These are phyloP conservation scores for Zaprionus kolodkinae DNA, from an alignment of 1,140 invertebrate genomes.

Conservation along the genomic window DNA sequence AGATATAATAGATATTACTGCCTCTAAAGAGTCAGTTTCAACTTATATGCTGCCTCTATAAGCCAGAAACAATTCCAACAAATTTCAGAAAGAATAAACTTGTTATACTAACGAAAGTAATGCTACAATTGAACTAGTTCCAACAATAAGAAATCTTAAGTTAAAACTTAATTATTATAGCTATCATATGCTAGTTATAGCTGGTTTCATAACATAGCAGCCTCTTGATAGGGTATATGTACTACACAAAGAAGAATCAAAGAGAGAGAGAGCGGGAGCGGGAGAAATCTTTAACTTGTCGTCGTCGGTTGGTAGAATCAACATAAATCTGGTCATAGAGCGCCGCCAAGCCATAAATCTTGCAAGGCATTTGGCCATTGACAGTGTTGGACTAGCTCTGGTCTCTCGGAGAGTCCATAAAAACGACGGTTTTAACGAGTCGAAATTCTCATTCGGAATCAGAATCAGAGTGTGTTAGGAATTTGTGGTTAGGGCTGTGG, in stretches of 20 bases:
- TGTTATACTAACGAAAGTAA: too few relatives aligned
- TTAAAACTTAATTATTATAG: not conserved
- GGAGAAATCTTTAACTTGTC: constrained; percentile 26
- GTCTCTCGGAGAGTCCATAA: constrained; percentile 58
- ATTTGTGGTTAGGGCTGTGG: not conserved
- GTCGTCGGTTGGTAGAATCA: not conserved
- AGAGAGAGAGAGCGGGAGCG: not conserved
- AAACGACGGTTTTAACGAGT: constrained; percentile 62
- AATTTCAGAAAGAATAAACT: not conserved
- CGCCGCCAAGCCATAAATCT: constrained; percentile 64
- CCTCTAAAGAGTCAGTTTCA: not conserved
- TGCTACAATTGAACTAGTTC: not conserved
- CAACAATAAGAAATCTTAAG: not conserved
- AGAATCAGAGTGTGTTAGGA: constrained; percentile 15
- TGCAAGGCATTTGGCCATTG: constrained; percentile 23
- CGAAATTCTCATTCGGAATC: constrained; percentile 17
- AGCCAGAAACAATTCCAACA: not conserved
- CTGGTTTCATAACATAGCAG: not conserved
- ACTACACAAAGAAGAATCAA: not conserved
- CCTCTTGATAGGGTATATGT: not conserved
- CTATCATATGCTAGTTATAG: not conserved
- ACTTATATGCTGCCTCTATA: not conserved
- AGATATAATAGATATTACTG: not conserved
- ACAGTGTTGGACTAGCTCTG: too few relatives aligned
- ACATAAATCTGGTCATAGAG: constrained; percentile 74